Conservation (phyloP, 2,113 vertebrate genomes). For the Psilopogon haemacephalus region DNA sequence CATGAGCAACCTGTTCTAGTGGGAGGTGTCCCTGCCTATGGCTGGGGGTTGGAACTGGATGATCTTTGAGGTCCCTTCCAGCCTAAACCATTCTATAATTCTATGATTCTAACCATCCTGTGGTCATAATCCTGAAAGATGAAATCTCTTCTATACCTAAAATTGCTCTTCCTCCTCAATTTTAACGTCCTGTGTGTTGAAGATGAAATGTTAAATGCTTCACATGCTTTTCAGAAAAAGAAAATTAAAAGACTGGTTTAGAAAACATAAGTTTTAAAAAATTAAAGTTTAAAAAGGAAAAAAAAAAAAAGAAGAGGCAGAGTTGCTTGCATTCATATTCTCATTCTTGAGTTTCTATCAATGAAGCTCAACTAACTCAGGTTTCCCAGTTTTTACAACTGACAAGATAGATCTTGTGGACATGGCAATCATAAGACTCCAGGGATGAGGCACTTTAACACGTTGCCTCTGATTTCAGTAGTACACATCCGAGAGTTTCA, state of each 20-base stretch:
- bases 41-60: too few relatives aligned
- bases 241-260: not conserved
- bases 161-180: not conserved
- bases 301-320: not conserved
- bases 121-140: not conserved
- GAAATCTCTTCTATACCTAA: not conserved
- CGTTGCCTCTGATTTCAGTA: not conserved
- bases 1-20: too few relatives aligned
- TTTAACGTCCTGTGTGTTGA: not conserved
- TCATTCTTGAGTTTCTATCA: not conserved
- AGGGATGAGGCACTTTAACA: not conserved
- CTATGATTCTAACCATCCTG: not conserved
- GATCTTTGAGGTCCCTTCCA: too few relatives aligned
- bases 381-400: not conserved
- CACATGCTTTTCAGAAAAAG: not conserved
- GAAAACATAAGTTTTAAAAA: not conserved
- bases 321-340: not conserved
- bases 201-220: not conserved
- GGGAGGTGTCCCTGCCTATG: too few relatives aligned
- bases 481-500: not conserved
- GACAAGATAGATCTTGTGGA: not conserved
- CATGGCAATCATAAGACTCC: not conserved
- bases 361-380: not conserved
- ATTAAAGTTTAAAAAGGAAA: too few relatives aligned
- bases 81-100: too few relatives aligned